phyloP scores from a whole-genome alignment of 2,888 invertebrate genomes.

The Auanema freiburgensis region DNA sequence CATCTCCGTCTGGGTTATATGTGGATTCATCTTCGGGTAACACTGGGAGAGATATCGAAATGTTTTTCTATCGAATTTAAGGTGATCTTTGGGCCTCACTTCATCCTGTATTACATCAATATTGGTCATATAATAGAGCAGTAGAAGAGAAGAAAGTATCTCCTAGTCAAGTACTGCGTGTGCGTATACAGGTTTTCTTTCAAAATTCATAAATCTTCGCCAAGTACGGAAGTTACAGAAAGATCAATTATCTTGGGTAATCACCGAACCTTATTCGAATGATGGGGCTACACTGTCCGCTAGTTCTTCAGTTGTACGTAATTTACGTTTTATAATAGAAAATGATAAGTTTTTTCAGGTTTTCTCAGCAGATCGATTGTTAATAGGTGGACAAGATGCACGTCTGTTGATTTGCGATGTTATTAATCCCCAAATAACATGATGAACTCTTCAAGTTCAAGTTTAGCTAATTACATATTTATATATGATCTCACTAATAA shows the following conservation, averaged over 20 bases:
- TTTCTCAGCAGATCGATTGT: constrained; percentile 41
- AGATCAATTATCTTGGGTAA: constrained; percentile 53
- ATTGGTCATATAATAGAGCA: constrained; percentile 23
- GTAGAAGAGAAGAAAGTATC: constrained; percentile 22
- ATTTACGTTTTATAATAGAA: neutral
- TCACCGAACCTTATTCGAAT: constrained; percentile 62
- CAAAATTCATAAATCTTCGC: constrained; percentile 5
- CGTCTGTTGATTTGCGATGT: constrained; percentile 45
- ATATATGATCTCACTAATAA: too few relatives aligned
- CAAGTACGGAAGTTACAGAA: constrained; percentile 25
- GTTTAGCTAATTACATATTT: too few relatives aligned
- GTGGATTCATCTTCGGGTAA: constrained; percentile 37
- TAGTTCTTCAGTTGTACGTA: constrained; percentile 30
- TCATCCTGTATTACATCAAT: constrained; percentile 48
- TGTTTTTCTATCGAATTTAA: constrained; percentile 1
- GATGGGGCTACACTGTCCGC: constrained; percentile 55
- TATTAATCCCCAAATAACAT: constrained; percentile 43
- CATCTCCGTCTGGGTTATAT: constrained; percentile 41
- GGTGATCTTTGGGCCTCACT: constrained; percentile 43
- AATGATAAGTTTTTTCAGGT: constrained; percentile 9
- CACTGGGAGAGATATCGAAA: constrained; percentile 1
- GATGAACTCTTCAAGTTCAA: neutral
- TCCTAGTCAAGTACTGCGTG: constrained; percentile 48
- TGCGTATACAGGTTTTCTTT: constrained; percentile 50
- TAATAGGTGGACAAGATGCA: constrained; percentile 59